Evolutionary conservation across 2,888 invertebrate genomes (phyloP).

Genomic region (Drosophila tripunctata): DNA sequence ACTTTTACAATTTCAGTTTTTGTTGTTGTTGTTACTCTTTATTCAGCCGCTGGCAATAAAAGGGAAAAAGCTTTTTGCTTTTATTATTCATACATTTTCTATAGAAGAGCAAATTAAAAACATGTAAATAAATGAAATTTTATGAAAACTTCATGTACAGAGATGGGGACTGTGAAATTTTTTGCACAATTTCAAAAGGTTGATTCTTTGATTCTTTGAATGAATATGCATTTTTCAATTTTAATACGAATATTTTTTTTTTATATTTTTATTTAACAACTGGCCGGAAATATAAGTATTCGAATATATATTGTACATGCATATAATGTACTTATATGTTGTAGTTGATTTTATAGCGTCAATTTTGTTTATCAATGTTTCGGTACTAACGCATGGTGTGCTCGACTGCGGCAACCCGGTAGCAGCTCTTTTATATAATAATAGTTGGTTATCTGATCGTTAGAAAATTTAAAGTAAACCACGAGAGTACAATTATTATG

Average conservation of each 20-base stretch:
- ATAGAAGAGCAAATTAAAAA: constrained; percentile 26
- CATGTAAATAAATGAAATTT: constrained; percentile 14
- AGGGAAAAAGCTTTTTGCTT: constrained; percentile 27
- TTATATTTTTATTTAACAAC: constrained; percentile 65
- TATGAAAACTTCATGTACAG: constrained; percentile 38
- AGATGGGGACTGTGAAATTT: constrained; percentile 34
- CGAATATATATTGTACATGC: constrained; percentile 5
- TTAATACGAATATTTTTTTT: constrained; percentile 62
- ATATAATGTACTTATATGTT: constrained; percentile 24
- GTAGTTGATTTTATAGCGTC: constrained; percentile 39
- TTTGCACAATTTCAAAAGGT: constrained; percentile 49
- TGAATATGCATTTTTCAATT: constrained; percentile 62
- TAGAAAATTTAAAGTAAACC: too few species aligned
- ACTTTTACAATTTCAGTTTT: too few species aligned
- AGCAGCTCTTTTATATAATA: too few species aligned
- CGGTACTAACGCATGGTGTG: not conserved
- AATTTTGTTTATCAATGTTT: constrained; percentile 3
- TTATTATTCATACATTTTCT: too few species aligned
- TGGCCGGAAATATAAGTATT: constrained; percentile 27
- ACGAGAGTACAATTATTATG: too few species aligned
- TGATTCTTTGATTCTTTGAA: constrained; percentile 9
- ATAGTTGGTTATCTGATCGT: too few species aligned
- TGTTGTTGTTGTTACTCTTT: not conserved
- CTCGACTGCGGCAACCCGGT: not conserved
- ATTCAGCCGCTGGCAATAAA: constrained; percentile 31